These are phyloP conservation scores for Drosophila paucipuncta DNA, from an alignment of 2,888 invertebrate species.

Conservation along the genomic window DNA sequence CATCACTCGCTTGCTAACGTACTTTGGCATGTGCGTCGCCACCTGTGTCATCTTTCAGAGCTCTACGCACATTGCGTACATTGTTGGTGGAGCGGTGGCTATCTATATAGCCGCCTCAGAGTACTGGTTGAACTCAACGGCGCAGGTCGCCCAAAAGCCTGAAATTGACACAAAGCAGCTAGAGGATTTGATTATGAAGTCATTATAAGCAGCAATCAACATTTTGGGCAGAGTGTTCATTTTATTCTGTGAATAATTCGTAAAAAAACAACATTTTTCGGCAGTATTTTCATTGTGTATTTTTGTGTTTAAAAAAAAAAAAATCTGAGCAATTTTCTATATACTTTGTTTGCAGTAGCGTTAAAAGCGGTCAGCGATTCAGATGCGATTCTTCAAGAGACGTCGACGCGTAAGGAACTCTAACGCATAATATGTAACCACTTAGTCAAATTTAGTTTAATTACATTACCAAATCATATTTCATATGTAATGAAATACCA, in stretches of 20 bases:
- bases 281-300: constrained; percentile 57
- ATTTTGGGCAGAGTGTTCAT: constrained; percentile 32
- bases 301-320: constrained; percentile 10
- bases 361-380: constrained; percentile 27
- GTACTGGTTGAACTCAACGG: constrained; percentile 87
- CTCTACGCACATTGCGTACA: constrained; percentile 90
- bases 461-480: constrained; percentile 18
- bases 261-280: constrained; percentile 30
- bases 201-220: constrained; percentile 67
- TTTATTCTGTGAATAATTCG: constrained; percentile 83
- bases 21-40: constrained; percentile 93
- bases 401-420: constrained; percentile 31
- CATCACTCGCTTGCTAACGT: constrained; percentile 92
- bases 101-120: constrained; percentile 94
- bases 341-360: constrained; percentile 50
- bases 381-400: constrained; percentile 4
- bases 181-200: constrained; percentile 85
- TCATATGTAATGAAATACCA: constrained; percentile 29
- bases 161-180: constrained; percentile 84
- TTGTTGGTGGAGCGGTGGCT: constrained; percentile 92
- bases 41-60: constrained; percentile 94
- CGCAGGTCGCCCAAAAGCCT: constrained; percentile 78
- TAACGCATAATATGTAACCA: constrained; percentile 42
- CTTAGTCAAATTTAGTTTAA: constrained; percentile 47
- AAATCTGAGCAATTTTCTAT: constrained; percentile 10